phyloP scores from a whole-genome alignment of 2,888 invertebrate species.

The Cephonodes hylas region DNA sequence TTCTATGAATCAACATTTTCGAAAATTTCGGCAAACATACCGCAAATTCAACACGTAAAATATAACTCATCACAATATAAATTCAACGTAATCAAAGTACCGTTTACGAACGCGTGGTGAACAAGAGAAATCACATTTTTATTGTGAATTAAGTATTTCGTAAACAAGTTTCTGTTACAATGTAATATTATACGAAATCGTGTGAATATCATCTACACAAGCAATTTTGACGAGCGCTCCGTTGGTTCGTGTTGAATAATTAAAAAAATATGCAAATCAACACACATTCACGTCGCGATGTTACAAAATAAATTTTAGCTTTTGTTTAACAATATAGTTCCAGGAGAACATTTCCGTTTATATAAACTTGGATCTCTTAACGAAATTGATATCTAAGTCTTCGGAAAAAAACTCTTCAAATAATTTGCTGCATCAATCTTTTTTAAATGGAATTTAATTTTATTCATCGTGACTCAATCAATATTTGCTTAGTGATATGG shows the following conservation, averaged over 20 bases:
- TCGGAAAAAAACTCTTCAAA: no score
- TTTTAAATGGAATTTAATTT: no score
- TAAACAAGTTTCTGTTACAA: neutral
- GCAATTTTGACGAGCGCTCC: neutral
- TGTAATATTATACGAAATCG: slow-evolving; percentile 4
- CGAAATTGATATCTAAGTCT: no score
- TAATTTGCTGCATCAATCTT: no score
- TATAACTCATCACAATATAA: neutral
- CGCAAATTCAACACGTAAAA: neutral
- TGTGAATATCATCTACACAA: neutral
- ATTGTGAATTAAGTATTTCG: neutral
- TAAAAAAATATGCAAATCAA: neutral
- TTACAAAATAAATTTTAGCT: neutral
- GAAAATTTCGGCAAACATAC: neutral
- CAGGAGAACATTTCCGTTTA: no score
- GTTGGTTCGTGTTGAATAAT: neutral
- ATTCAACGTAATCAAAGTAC: no score
- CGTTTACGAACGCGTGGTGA: neutral
- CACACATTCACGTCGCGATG: neutral
- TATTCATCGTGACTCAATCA: no score
- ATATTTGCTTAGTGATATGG: no score
- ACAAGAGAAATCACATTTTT: neutral
- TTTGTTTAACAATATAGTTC: neutral
- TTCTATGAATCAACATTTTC: no score
- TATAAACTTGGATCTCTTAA: no score